Evolutionary conservation across 2,888 invertebrate genomes (phyloP), one percentile per base, ranked within the genome.

Genomic region (Meteorus colon): DNA sequence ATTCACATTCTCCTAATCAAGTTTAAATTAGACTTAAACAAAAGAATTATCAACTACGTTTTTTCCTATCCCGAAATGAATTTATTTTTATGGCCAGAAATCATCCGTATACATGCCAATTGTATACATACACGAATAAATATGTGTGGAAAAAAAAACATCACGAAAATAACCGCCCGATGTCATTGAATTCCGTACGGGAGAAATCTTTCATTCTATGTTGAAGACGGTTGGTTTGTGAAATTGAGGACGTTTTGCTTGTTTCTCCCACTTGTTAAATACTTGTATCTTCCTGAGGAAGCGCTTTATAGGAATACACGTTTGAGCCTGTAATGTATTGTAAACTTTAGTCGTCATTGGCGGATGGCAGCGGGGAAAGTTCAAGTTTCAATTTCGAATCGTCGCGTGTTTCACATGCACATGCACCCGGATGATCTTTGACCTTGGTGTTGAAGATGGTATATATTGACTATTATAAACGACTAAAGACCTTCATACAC

Each of bases 201-300:
- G 77, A 80, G 77, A 78, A 74, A 76, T 84, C 81, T 80, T 37
- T 27, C 84, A 84, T 87, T 88, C 85, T 86, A 85, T 87, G 86
- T 86, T 86, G 85, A 86, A 86, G 45, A 71, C 85, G 84, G 84
- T 79, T 86, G 83, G 84, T 79, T 86, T 84, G 87, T 87, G 87
- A 87, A 88, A 88, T 88, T 87, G 87, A 87, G 88, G 88, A 86
- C 86, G 77, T 79, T 73, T 73, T 71, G 66, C 67, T 27, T 59
- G 71, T 45, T 62, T 59, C 66, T 19, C 29, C 69, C 59, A 37
- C 37, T 19, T 65, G 65, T 34, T 63, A 12, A 34, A 1, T 63
- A 19, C n/a, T 8, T 41, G 24, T 19, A 65, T 65, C 37, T 65
- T 41, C 37, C n/a, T 65, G n/a, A 65, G 41, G 37, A 65, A 65